Percentiles rank a stretch among this genome's conserved stretches.
Evolutionary conservation across 2,888 invertebrate species (phyloP).

Genomic region (Cyrtodaria siliqua): DNA sequence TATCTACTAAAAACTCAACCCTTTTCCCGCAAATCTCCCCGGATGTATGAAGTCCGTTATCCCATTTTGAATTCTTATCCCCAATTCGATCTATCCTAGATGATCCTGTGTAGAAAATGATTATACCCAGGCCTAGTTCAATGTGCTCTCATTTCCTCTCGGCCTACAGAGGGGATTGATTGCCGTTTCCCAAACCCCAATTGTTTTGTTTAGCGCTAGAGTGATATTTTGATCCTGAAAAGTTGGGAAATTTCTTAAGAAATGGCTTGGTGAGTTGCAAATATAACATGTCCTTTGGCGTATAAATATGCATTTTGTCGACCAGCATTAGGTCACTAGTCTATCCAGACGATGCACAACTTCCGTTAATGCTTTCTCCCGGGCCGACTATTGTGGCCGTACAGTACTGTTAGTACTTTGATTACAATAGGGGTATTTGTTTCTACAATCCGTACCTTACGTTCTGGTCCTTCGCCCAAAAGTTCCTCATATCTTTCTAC

Average conservation of each 20-base stretch:
- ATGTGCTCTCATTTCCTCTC: slow-evolving; percentile 15
- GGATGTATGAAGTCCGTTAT: slow-evolving; percentile 15
- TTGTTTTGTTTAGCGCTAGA: too few relatives aligned
- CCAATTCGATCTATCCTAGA: too few relatives aligned
- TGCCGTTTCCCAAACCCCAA: too few relatives aligned
- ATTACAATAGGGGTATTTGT: too few relatives aligned
- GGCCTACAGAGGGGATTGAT: slow-evolving; percentile 28
- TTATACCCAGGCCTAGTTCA: too few relatives aligned
- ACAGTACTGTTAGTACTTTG: too few relatives aligned
- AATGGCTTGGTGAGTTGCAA: slow-evolving; percentile 13
- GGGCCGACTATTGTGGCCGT: too few relatives aligned
- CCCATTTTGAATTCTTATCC: slow-evolving; percentile 2
- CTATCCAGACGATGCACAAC: background rate
- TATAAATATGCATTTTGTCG: background rate
- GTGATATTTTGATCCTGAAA: too few relatives aligned
- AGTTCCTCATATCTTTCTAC: slow-evolving; percentile 39
- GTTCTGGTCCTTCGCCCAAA: background rate
- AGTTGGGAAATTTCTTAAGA: too few relatives aligned
- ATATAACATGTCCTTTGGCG: slow-evolving; percentile 10
- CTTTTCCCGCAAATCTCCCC: background rate
- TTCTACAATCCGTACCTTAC: too few relatives aligned
- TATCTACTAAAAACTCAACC: slow-evolving; percentile 25
- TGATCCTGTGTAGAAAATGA: too few relatives aligned
- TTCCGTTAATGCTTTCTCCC: too few relatives aligned
- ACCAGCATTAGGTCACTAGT: background rate